A percentile compares a stretch with the other conserved stretches of the same genome.
phyloP scores from a whole-genome alignment of 2,113 vertebrate genomes.

The Elgaria multicarinata region DNA sequence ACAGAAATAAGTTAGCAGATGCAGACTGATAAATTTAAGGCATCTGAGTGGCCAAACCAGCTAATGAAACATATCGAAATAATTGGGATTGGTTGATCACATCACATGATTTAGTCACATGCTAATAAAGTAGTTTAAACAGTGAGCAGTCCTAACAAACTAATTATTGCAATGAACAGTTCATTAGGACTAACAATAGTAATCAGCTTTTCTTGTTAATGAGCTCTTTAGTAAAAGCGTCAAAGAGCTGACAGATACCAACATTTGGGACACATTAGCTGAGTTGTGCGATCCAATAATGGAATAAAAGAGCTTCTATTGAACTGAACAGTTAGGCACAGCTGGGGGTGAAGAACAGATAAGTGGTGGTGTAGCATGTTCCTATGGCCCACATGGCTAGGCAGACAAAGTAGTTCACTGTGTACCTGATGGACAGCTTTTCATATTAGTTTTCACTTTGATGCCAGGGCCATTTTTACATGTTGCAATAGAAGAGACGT shows the following conservation, averaged over 20 bases:
- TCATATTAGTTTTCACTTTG: neutral
- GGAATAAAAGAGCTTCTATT: neutral
- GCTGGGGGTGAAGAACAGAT: no score
- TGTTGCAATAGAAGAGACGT: no score
- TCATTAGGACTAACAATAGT: constrained; percentile 6
- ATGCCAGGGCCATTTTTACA: neutral
- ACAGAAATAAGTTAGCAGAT: neutral
- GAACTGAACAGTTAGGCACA: neutral
- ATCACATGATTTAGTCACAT: neutral
- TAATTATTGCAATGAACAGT: constrained; percentile 8
- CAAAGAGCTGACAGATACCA: neutral
- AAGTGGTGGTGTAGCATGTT: neutral
- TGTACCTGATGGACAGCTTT: neutral
- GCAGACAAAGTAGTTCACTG: neutral
- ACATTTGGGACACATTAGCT: neutral
- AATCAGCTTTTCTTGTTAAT: constrained; percentile 3
- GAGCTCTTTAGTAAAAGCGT: neutral
- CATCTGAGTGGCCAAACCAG: neutral
- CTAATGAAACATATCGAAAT: neutral
- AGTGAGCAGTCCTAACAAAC: neutral
- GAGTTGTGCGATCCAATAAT: neutral
- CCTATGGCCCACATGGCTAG: neutral
- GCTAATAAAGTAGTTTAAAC: neutral
- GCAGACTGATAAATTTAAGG: neutral
- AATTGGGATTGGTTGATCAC: neutral